Conservation (phyloP, 2,888 invertebrate genomes). For the Euphydryas editha region DNA sequence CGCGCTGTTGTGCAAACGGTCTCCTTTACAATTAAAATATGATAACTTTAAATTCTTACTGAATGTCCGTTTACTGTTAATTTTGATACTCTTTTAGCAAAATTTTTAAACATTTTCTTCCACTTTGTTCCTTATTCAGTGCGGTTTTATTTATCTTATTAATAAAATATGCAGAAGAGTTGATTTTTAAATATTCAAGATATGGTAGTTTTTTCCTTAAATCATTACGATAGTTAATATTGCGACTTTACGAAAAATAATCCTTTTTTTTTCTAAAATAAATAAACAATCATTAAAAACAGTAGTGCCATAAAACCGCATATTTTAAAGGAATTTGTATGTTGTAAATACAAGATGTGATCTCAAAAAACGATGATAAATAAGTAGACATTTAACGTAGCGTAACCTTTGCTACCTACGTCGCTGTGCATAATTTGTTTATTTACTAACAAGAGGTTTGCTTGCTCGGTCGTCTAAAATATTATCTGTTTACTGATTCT, state of each 20-base stretch:
- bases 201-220: too few relatives aligned
- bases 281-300: not conserved
- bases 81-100: not conserved
- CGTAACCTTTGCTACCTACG: slow-evolving; percentile 30
- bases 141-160: too few relatives aligned
- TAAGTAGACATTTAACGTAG: slow-evolving; percentile 20
- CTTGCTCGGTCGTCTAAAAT: slow-evolving; percentile 8
- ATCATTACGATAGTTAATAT: too few relatives aligned
- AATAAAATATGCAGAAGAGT: too few relatives aligned
- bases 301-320: not conserved
- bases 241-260: too few relatives aligned
- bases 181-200: too few relatives aligned
- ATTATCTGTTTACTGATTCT: slow-evolving; percentile 14
- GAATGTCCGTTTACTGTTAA: slow-evolving; percentile 3
- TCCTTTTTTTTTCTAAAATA: not conserved
- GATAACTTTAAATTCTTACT: slow-evolving; percentile 7
- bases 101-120: not conserved
- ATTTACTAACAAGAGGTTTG: slow-evolving; percentile 31
- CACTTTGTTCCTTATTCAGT: not conserved
- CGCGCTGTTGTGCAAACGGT: slow-evolving; percentile 10
- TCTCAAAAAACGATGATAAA: slow-evolving; percentile 23
- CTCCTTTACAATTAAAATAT: slow-evolving; percentile 8
- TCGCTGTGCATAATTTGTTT: slow-evolving; percentile 33
- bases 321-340: slow-evolving; percentile 18
- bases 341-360: slow-evolving; percentile 17